Conservation (phyloP, 2,797 vertebrate genomes). For the Caiman crocodilus region DNA sequence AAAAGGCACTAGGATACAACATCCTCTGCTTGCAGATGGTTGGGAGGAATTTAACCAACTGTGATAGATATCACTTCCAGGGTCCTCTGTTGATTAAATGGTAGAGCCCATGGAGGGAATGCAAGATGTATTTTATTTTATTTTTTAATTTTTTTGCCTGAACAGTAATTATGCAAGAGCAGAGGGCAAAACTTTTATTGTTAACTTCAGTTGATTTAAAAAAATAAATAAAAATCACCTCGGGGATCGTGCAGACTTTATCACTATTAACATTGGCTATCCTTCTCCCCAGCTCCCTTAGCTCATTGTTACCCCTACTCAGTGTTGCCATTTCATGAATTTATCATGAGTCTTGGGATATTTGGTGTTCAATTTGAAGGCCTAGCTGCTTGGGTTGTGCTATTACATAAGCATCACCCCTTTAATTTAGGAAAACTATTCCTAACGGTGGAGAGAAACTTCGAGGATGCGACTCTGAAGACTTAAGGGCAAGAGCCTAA, state of each 20-base stretch:
- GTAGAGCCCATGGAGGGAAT: not conserved
- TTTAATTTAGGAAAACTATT: not conserved
- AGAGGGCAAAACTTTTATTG: not conserved
- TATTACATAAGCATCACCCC: not conserved
- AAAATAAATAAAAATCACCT: not conserved
- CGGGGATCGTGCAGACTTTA: not conserved
- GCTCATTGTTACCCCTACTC: not conserved
- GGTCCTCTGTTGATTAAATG: not conserved
- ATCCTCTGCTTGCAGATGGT: not conserved
- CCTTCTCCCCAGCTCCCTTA: not conserved
- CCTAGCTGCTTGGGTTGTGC: not conserved
- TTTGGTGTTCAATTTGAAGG: not conserved
- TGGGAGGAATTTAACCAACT: not conserved
- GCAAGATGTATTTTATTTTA: not conserved
- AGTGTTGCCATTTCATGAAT: not conserved
- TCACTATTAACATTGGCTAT: not conserved
- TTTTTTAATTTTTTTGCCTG: not conserved
- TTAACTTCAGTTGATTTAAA: too few species aligned
- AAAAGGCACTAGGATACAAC: not conserved
- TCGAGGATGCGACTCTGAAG: not conserved
- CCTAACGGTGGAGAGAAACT: not conserved
- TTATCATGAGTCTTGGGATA: not conserved
- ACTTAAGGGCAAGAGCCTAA: not conserved
- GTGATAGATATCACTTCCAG: not conserved
- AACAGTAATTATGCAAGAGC: not conserved